Evolutionary conservation across 2,113 vertebrate genomes (phyloP).

Genomic region (Macrotus californicus): DNA sequence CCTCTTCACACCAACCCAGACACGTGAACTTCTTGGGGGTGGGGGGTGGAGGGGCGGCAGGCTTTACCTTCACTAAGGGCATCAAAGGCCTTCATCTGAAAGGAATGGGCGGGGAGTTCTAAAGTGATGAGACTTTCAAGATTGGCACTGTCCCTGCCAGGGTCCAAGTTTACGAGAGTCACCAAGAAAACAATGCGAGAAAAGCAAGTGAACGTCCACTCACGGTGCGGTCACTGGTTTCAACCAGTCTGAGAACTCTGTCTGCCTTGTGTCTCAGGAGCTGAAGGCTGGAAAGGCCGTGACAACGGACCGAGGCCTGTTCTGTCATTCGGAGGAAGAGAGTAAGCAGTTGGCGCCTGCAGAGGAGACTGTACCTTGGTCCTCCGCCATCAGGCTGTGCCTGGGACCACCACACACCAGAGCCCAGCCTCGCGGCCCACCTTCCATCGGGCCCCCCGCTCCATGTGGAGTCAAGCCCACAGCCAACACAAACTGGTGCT

Average conservation of each 20-base stretch:
- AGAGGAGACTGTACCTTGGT: no score
- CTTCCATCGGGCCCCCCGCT: not conserved
- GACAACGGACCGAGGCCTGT: not conserved
- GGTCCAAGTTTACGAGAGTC: not conserved
- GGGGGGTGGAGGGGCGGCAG: no score
- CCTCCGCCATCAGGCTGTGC: not conserved
- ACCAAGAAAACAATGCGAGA: constrained; percentile 22
- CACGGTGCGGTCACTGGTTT: not conserved
- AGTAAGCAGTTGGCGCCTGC: not conserved
- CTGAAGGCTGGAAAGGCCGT: not conserved
- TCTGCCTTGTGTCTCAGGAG: not conserved
- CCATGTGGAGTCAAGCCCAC: not conserved
- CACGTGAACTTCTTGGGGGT: not conserved
- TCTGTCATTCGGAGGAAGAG: not conserved
- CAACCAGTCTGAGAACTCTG: not conserved
- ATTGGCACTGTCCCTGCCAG: not conserved
- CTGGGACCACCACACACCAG: accelerated
- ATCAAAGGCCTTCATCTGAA: not conserved
- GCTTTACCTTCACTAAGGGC: not conserved
- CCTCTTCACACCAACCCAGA: not conserved
- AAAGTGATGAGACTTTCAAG: not conserved
- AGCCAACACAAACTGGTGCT: accelerated
- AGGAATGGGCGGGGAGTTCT: no score
- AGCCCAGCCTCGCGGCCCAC: not conserved
- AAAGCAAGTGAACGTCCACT: not conserved